Base-by-base conservation (phyloP, 30 jellyfish, hydroid and myxozoan species). In the Nemopilema nomurai region DNA sequence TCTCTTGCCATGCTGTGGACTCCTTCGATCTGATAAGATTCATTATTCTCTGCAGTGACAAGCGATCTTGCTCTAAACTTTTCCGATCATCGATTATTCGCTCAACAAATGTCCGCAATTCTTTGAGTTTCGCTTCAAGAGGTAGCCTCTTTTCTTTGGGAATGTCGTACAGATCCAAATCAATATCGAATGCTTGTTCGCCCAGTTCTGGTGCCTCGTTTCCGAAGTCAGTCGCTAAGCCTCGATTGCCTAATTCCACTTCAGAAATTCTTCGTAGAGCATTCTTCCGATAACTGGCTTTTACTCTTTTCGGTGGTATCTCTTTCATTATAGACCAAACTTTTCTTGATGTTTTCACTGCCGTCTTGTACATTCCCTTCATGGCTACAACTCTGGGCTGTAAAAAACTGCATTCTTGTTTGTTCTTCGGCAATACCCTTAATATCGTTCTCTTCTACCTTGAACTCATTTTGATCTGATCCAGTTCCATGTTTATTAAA, bases 131-230 rank as follows among this genome's bases (percentile, higher is more conserved):
- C 28, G 76, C 16, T 33, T 84, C 93, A 49, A 84, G 57, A 18
- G 93, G 76, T 4, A 24, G 41, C 78, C 93, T 74, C 28, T 81
- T 67, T 16, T 84, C 82, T n/a, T 63, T 49, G 6, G 93, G 93
- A 26, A 84, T 68, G 24, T 74, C 93, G 70, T 74, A 84, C 68
- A 68, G 22, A 21, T 84, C 87, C 71, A 84, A 52, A 28, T 84
- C 87, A 28, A 84, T 84, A 32, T 84, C 87, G 76, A 84, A 74
- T 0, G 76, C 79, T 51, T 65, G 74, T 18, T 79, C 89, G 33
- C 81, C 68, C 0, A 79, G 74, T n/a, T 29, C 73, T 18, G 89
- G 29, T 7, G 53, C 18, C 18, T 84, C 87, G n/a, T 62, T 41
- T 13, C n/a, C n/a, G n/a, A n/a, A n/a, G n/a, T n/a, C n/a, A n/a